phyloP scores from a whole-genome alignment of 1,140 invertebrate species.

The Arion vulgaris region DNA sequence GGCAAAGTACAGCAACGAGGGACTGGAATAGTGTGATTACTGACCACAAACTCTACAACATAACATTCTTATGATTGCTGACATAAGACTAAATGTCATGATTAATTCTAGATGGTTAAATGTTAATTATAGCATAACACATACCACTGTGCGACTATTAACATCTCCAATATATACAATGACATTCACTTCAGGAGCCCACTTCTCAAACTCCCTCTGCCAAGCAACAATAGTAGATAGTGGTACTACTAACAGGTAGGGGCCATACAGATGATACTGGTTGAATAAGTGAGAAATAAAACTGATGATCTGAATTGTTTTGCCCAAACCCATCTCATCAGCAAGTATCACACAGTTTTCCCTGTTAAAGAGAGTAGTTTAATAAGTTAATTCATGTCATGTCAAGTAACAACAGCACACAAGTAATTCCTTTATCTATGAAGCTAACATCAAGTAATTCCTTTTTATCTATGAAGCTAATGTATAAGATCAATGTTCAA shows the following conservation, averaged over 20 bases:
- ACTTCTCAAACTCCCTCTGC: constrained; percentile 74
- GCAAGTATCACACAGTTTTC: constrained; percentile 74
- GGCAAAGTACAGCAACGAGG: too few species aligned
- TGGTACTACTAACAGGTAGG: constrained; percentile 75
- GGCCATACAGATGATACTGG: constrained; percentile 73
- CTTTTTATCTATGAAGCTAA: too few species aligned
- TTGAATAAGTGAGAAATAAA: constrained; percentile 74
- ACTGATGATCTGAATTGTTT: constrained; percentile 76
- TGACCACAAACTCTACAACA: too few species aligned
- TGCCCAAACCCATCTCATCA: constrained; percentile 76
- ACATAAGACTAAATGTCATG: too few species aligned
- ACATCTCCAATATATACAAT: constrained; percentile 79
- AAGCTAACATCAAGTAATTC: too few species aligned
- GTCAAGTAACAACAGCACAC: not conserved
- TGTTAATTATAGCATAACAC: not conserved
- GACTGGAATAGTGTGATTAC: too few species aligned
- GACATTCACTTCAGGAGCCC: constrained; percentile 75
- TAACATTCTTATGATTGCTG: too few species aligned
- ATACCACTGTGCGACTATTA: constrained; percentile 73
- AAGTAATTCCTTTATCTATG: too few species aligned
- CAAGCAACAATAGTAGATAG: constrained; percentile 75
- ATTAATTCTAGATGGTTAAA: too few species aligned
- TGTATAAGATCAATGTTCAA: too few species aligned
- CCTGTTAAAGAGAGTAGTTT: constrained; percentile 43
- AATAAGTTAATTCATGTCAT: not conserved